phyloP scores from a whole-genome alignment of 2,797 vertebrate species.

The Gephyroberyx darwinii region DNA sequence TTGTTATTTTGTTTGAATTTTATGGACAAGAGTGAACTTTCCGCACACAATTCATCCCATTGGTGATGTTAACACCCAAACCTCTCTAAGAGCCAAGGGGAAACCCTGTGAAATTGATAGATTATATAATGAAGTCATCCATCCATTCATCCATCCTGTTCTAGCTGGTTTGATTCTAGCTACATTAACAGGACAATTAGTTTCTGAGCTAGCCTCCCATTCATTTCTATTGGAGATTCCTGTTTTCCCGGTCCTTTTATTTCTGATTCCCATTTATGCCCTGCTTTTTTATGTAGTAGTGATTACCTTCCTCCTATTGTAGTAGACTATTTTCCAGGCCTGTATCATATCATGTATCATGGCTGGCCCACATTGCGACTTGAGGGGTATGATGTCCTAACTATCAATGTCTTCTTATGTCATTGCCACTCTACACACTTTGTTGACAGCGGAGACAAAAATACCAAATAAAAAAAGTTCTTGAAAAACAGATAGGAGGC shows the following conservation, averaged over 20 bases:
- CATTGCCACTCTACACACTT: no score
- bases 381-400: no score
- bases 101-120: background rate
- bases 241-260: conserved; percentile 3
- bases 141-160: conserved; percentile 3
- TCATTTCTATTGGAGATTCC: background rate
- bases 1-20: background rate
- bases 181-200: background rate
- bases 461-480: background rate
- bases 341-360: background rate
- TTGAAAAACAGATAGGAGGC: no score
- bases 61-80: background rate
- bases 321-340: background rate
- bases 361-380: no score
- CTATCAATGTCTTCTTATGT: no score
- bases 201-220: background rate
- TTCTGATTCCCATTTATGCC: background rate
- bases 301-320: background rate
- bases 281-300: background rate
- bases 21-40: background rate
- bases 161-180: background rate
- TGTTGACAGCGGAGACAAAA: background rate
- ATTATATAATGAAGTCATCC: background rate
- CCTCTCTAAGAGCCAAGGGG: background rate
- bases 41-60: background rate